Evolutionary conservation across 2,113 vertebrate species (phyloP).

Genomic region (Serinus canaria): DNA sequence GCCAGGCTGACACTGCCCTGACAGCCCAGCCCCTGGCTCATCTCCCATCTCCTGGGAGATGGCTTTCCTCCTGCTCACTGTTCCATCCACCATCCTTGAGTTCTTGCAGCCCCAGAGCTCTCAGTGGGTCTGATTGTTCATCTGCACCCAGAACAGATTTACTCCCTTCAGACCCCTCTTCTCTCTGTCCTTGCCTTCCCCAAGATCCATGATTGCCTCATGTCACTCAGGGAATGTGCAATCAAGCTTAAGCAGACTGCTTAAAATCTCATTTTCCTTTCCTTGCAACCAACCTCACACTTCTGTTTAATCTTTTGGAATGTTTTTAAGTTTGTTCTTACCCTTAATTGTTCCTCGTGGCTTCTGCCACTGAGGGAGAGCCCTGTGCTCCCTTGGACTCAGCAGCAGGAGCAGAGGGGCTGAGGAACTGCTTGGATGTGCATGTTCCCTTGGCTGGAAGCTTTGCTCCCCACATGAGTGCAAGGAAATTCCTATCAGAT

Average conservation of each 20-base stretch:
- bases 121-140: neutral
- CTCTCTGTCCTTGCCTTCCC: neutral
- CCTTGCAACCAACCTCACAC: neutral
- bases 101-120: neutral
- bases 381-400: neutral
- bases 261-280: neutral
- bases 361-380: fast-evolving
- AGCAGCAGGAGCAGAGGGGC: neutral
- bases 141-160: neutral
- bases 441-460: fast-evolving
- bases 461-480: fast-evolving
- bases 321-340: neutral
- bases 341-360: neutral
- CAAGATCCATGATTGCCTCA: neutral
- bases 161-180: neutral
- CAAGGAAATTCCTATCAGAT: neutral
- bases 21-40: neutral
- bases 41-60: neutral
- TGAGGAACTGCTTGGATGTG: neutral
- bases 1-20: neutral
- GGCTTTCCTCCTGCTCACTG: neutral
- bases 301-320: neutral
- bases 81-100: neutral
- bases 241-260: neutral
- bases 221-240: neutral